phyloP scores from a whole-genome alignment of 2,113 vertebrate genomes.

The Enhydra lutris region DNA sequence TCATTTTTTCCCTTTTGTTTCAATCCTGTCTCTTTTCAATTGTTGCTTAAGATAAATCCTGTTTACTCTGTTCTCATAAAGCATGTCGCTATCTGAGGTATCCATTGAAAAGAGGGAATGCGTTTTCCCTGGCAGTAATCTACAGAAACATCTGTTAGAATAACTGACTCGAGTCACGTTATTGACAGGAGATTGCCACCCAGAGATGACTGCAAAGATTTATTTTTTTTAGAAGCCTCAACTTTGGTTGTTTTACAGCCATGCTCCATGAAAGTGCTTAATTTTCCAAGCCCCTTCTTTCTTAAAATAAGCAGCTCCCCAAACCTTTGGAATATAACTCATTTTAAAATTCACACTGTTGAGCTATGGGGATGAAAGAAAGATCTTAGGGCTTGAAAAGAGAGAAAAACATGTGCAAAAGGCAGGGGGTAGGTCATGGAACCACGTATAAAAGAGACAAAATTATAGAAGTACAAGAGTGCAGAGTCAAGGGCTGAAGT shows the following conservation, averaged over 20 bases:
- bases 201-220: not conserved
- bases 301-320: conserved; percentile 38
- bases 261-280: not conserved
- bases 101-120: not conserved
- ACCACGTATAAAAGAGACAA: not conserved
- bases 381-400: conserved; percentile 11
- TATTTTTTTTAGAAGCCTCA: not conserved
- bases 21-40: not conserved
- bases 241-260: conserved; percentile 8
- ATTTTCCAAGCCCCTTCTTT: conserved; percentile 6
- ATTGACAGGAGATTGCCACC: not conserved
- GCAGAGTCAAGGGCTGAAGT: not conserved
- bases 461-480: not conserved
- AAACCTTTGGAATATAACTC: conserved; percentile 41
- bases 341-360: conserved; percentile 45
- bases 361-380: conserved; percentile 11
- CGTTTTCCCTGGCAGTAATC: not conserved
- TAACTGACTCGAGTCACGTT: not conserved
- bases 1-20: conserved; percentile 19
- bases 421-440: not conserved
- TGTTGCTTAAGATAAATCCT: not conserved
- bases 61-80: not conserved
- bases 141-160: not conserved
- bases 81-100: not conserved
- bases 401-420: conserved; percentile 33